Percentiles rank a stretch among this genome's conserved stretches.
Evolutionary conservation across 2,888 invertebrate species (phyloP).

Genomic region (Heliconius aoede): DNA sequence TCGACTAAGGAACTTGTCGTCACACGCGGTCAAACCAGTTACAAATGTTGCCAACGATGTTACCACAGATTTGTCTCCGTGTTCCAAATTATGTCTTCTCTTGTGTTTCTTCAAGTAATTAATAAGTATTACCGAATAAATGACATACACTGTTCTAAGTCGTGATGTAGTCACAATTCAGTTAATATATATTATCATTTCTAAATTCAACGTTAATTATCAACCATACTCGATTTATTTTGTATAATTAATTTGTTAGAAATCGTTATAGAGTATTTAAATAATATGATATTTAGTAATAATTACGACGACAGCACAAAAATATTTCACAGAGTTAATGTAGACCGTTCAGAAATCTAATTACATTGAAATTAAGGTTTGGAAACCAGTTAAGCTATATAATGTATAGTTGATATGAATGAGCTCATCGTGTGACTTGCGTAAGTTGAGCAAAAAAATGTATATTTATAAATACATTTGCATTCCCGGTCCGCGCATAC

Average conservation of each 20-base stretch:
- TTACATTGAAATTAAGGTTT: conserved; percentile 36
- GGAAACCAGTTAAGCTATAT: conserved; percentile 35
- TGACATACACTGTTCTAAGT: neutral
- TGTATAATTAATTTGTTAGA: neutral
- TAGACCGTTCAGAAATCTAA: conserved; percentile 37
- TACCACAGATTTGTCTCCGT: conserved; percentile 48
- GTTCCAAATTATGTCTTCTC: conserved; percentile 30
- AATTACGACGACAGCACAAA: conserved; percentile 20
- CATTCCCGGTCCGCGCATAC: conserved; percentile 43
- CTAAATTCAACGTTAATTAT: neutral
- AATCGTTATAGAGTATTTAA: conserved; percentile 13
- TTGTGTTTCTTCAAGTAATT: neutral
- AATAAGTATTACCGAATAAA: neutral
- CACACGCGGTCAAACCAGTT: conserved; percentile 63
- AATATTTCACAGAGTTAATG: conserved; percentile 30
- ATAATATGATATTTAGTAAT: conserved; percentile 22
- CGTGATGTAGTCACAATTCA: neutral
- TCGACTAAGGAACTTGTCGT: conserved; percentile 60
- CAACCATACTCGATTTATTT: neutral
- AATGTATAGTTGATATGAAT: conserved; percentile 54
- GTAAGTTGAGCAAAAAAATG: conserved; percentile 59
- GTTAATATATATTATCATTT: neutral
- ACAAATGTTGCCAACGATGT: conserved; percentile 59
- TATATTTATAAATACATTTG: conserved; percentile 46
- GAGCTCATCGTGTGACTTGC: conserved; percentile 62